A percentile compares a stretch with the other conserved stretches of the same genome.
These are phyloP conservation scores for Sandelia bainsii DNA, from an alignment of 2,797 vertebrate genomes.

Conservation along the genomic window DNA sequence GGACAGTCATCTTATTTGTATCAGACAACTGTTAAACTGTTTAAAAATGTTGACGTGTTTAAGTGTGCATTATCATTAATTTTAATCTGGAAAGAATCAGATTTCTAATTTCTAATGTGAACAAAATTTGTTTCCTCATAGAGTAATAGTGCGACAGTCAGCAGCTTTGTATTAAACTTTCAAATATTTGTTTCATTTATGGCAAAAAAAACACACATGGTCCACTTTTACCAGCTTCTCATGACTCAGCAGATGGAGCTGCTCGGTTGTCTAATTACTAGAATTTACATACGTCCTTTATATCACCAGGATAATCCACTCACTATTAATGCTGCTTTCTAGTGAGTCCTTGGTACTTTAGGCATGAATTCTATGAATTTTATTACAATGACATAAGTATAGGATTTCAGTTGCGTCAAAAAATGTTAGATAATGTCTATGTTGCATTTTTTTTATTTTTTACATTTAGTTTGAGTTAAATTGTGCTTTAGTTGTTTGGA, in stretches of 20 bases:
- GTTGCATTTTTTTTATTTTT: too few species aligned
- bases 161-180: too few species aligned
- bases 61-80: background rate
- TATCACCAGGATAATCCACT: background rate
- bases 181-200: background rate
- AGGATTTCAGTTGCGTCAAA: too few species aligned
- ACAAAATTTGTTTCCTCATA: background rate
- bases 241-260: background rate
- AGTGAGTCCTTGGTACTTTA: background rate
- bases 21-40: background rate
- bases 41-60: background rate
- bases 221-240: too few species aligned
- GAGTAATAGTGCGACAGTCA: background rate
- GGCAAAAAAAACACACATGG: too few species aligned
- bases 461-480: background rate
- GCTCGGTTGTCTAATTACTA: background rate
- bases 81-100: background rate
- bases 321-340: background rate
- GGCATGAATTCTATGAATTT: too few species aligned
- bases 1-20: background rate
- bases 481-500: background rate
- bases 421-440: too few species aligned
- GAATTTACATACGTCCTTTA: background rate
- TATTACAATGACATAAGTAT: too few species aligned
- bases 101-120: background rate